A percentile compares a stretch with the other conserved stretches of the same genome.
phyloP scores from a whole-genome alignment of 2,797 vertebrate genomes.

The Characodon lateralis region DNA sequence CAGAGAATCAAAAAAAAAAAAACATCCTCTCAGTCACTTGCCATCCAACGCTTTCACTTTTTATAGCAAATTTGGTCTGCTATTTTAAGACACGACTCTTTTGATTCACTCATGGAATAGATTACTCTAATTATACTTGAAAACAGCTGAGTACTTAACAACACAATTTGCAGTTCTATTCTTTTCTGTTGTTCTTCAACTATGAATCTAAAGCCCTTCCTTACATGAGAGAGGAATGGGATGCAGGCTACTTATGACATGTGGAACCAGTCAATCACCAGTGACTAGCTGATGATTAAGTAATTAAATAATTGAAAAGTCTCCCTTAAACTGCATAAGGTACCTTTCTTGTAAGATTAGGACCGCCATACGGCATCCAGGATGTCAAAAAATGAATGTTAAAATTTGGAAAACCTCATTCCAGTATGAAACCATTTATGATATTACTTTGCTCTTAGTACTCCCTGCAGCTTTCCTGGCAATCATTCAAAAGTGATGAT shows the following conservation, averaged over 20 bases:
- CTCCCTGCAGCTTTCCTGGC: neutral
- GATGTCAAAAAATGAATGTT: neutral
- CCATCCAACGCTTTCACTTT: neutral
- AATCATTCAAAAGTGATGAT: neutral
- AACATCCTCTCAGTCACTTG: slow-evolving; percentile 9
- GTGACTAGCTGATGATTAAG: neutral
- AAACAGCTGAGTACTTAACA: neutral
- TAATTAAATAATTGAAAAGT: neutral
- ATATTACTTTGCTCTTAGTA: neutral
- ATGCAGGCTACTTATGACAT: neutral
- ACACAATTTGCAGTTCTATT: neutral
- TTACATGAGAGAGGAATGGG: neutral
- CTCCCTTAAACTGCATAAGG: neutral
- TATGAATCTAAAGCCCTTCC: neutral
- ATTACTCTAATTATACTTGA: neutral
- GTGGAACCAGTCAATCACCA: neutral
- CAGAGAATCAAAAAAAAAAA: slow-evolving; percentile 12
- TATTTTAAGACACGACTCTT: neutral
- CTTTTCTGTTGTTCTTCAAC: slow-evolving; percentile 5
- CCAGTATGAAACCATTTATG: neutral
- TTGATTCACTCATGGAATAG: neutral
- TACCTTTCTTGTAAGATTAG: neutral
- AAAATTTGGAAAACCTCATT: neutral
- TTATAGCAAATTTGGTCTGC: neutral
- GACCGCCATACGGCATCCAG: neutral